Evolutionary conservation across 2,797 vertebrate species (phyloP).

Genomic region (Rhadinocentrus ornatus): DNA sequence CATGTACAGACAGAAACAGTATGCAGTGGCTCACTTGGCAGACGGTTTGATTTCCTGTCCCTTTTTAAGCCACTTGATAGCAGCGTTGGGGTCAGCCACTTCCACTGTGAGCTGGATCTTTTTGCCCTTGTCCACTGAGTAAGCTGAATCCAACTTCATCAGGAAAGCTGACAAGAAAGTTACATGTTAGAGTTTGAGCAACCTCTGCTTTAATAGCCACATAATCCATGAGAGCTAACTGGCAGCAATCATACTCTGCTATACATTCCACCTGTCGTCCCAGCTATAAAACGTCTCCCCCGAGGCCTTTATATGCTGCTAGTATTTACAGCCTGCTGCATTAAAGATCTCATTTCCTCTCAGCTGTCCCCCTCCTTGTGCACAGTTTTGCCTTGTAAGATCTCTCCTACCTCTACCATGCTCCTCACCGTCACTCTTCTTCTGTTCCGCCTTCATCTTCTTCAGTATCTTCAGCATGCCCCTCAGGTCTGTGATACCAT

Average conservation of each 20-base stretch:
- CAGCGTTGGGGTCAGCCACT: conserved; percentile 80
- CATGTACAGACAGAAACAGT: neutral
- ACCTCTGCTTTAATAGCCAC: conserved; percentile 32
- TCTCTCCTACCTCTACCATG: conserved; percentile 1
- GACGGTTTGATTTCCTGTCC: conserved; percentile 92
- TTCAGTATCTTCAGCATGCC: conserved; percentile 92
- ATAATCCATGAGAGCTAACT: conserved; percentile 39
- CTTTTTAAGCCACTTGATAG: conserved; percentile 91
- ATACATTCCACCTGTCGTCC: conserved; percentile 51
- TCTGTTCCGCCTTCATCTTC: conserved; percentile 88
- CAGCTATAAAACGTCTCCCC: conserved; percentile 28
- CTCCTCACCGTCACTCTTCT: conserved; percentile 86
- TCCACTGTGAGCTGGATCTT: conserved; percentile 87
- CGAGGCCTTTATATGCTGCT: conserved; percentile 36
- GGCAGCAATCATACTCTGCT: conserved; percentile 29
- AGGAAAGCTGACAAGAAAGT: conserved; percentile 84
- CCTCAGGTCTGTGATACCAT: conserved; percentile 92
- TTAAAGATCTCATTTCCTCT: conserved; percentile 32
- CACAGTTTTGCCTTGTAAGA: conserved; percentile 23
- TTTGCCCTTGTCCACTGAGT: conserved; percentile 90
- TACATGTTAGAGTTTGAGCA: conserved; percentile 35
- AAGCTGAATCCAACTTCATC: conserved; percentile 86
- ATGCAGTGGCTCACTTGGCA: conserved; percentile 84
- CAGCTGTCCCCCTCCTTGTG: conserved; percentile 20
- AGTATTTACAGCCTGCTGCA: conserved; percentile 47